Percentiles rank a stretch among this genome's conserved stretches.
Evolutionary conservation across 2,888 invertebrate species (phyloP).

Genomic region (Synanthedon vespiformis): DNA sequence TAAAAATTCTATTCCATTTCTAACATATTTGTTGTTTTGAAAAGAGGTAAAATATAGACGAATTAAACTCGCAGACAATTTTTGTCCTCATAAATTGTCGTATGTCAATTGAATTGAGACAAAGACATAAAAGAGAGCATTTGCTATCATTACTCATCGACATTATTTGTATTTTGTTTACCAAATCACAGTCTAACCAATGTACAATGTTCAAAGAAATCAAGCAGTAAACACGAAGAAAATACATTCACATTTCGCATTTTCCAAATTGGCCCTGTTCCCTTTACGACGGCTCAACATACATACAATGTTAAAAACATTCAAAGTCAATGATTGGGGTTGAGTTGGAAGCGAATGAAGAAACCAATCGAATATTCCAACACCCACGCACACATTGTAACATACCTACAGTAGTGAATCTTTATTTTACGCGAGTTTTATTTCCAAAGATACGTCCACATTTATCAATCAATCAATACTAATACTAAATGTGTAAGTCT

Average conservation of each 20-base stretch:
- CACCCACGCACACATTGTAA: neutral
- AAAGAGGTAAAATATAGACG: too few relatives aligned
- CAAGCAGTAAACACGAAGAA: neutral
- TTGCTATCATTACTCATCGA: neutral
- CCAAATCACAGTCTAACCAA: neutral
- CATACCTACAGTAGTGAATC: neutral
- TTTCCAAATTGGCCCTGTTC: neutral
- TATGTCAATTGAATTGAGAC: too few relatives aligned
- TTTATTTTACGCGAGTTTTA: neutral
- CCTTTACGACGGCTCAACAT: neutral
- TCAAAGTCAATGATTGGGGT: conserved; percentile 5
- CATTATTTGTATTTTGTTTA: neutral
- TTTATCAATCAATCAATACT: too few relatives aligned
- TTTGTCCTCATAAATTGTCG: too few relatives aligned
- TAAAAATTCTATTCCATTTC: too few relatives aligned
- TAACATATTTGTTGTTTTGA: too few relatives aligned
- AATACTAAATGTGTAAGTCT: too few relatives aligned
- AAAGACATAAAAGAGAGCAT: too few relatives aligned
- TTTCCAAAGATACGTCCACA: too few relatives aligned
- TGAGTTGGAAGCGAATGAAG: conserved; percentile 1
- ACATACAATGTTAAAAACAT: neutral
- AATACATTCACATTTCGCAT: neutral
- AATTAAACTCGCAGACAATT: too few relatives aligned
- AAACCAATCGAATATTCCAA: conserved; percentile 7
- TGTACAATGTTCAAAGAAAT: neutral